These are phyloP conservation scores for Chrosomus eos DNA, from an alignment of 2,797 vertebrate species.

Conservation along the genomic window DNA sequence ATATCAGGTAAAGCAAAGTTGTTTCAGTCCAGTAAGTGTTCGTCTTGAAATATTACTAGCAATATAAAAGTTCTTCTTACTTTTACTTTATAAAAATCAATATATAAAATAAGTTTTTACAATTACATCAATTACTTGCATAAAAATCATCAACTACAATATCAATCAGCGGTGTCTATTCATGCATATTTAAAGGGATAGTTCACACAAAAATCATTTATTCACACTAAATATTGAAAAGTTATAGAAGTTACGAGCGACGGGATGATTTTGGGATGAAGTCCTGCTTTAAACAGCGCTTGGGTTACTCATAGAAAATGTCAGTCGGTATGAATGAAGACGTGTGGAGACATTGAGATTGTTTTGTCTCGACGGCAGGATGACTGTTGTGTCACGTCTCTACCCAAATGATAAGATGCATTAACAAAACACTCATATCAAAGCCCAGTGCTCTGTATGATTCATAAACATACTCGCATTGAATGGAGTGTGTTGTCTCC, in stretches of 20 bases:
- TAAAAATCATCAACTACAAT: background rate
- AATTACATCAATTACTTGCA: background rate
- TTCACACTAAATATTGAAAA: background rate
- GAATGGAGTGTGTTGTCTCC: background rate
- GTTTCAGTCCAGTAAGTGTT: too few species aligned
- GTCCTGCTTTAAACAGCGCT: background rate
- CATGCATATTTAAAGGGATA: background rate
- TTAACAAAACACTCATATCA: conserved; percentile 47
- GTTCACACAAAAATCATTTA: background rate
- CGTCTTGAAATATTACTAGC: background rate
- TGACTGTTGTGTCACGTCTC: conserved; percentile 33
- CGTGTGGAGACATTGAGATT: conserved; percentile 31
- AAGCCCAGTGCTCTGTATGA: background rate
- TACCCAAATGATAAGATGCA: conserved; percentile 34
- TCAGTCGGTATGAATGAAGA: conserved; percentile 23
- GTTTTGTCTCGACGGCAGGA: conserved; percentile 50
- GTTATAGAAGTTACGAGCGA: too few species aligned
- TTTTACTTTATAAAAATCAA: background rate
- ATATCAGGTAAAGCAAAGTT: too few species aligned
- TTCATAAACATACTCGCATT: background rate
- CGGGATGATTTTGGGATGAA: background rate
- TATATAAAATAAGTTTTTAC: background rate
- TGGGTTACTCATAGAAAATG: background rate
- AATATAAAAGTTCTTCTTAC: background rate
- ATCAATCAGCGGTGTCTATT: background rate